Conservation (phyloP, 1,140 invertebrate species). For the Cherax quadricarinatus region DNA sequence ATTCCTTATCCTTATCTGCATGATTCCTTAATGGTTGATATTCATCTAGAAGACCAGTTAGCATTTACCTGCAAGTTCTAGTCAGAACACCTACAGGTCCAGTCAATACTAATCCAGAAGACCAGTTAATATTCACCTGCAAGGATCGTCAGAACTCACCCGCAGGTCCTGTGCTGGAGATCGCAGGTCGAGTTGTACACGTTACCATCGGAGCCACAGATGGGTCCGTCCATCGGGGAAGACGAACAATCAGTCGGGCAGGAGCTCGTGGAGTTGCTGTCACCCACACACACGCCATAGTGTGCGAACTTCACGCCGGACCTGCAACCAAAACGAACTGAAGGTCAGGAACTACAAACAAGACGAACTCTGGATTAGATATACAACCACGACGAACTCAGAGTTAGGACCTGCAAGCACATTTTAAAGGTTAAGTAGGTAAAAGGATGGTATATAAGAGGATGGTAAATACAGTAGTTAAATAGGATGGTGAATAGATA, state of each 20-base stretch:
- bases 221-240: constrained; percentile 89
- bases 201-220: constrained; percentile 91
- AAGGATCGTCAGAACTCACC: constrained; percentile 24
- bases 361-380: not conserved
- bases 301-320: constrained; percentile 68
- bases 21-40: too few relatives aligned
- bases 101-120: too few relatives aligned
- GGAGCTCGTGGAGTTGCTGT: constrained; percentile 9
- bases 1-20: too few relatives aligned
- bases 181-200: constrained; percentile 96
- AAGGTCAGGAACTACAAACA: not conserved
- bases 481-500: too few relatives aligned
- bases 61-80: too few relatives aligned
- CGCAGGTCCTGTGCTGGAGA: constrained; percentile 85
- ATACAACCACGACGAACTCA: not conserved
- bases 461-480: too few relatives aligned
- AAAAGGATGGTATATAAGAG: not conserved
- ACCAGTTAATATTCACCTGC: too few relatives aligned
- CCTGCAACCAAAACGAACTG: constrained; percentile 26
- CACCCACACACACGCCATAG: constrained; percentile 38
- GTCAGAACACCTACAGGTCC: too few relatives aligned
- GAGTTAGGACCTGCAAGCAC: not conserved
- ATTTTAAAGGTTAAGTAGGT: not conserved
- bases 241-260: constrained; percentile 91
- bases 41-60: too few relatives aligned